A percentile compares a stretch with the other conserved stretches of the same genome.
These are phyloP conservation scores for Vulpes ferrilata DNA, from an alignment of 2,113 vertebrate species.

Conservation along the genomic window DNA sequence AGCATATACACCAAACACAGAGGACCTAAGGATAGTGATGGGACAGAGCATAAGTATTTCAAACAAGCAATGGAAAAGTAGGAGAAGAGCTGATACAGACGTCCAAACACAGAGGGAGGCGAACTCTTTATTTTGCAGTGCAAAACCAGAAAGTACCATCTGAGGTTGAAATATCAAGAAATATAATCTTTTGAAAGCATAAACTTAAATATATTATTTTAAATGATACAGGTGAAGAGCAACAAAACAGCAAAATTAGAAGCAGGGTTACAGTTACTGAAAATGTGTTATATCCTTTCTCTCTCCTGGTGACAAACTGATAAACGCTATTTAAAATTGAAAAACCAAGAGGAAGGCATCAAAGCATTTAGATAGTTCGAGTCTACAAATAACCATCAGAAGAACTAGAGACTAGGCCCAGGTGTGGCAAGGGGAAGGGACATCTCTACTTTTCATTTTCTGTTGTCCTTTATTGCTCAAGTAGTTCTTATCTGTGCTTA, in stretches of 20 bases:
- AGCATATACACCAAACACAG: slow-evolving; percentile 13
- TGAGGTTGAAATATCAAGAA: neutral
- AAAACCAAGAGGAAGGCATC: neutral
- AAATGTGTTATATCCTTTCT: neutral
- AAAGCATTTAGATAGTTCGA: neutral
- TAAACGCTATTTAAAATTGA: neutral
- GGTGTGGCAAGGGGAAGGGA: neutral
- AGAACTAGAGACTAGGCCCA: neutral
- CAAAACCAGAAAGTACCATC: neutral
- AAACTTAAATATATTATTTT: neutral
- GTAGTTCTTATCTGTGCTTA: neutral
- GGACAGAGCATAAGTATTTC: neutral
- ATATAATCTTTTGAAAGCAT: neutral
- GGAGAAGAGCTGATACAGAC: neutral
- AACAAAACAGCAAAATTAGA: neutral
- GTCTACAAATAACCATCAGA: neutral
- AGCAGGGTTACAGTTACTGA: neutral
- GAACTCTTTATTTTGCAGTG: neutral
- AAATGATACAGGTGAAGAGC: neutral
- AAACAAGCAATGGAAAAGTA: neutral
- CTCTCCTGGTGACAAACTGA: neutral
- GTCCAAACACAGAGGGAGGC: too few species aligned
- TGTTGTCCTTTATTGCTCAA: neutral
- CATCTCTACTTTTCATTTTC: neutral
- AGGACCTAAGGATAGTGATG: neutral